These are phyloP conservation scores for Drosophila meridiana DNA, from an alignment of 2,888 invertebrate species.

Conservation along the genomic window DNA sequence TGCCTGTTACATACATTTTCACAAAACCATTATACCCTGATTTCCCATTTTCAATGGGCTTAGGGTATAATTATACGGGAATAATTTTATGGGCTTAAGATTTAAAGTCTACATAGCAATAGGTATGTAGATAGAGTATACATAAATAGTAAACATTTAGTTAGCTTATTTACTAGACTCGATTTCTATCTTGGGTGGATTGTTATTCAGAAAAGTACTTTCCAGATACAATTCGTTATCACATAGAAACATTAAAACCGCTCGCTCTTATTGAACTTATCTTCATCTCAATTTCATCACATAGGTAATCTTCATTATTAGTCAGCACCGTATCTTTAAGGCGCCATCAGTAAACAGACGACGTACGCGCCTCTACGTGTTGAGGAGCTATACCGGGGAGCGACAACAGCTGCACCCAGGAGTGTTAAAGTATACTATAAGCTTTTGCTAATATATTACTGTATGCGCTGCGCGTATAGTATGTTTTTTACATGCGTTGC, in stretches of 20 bases:
- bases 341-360: constrained; percentile 30
- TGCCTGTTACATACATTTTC: no score
- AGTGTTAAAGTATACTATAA: constrained; percentile 2
- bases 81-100: not conserved
- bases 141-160: not conserved
- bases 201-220: not conserved
- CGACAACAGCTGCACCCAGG: constrained; percentile 33
- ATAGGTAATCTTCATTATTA: constrained; percentile 17
- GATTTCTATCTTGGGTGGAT: not conserved
- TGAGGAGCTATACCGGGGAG: constrained; percentile 35
- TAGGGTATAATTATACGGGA: no score
- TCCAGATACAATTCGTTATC: not conserved
- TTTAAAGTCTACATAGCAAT: not conserved
- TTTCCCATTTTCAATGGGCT: no score
- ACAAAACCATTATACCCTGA: no score
- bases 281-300: not conserved
- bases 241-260: not conserved
- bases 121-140: not conserved
- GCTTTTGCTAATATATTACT: not conserved
- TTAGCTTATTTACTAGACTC: no score
- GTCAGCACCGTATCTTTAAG: constrained; percentile 16
- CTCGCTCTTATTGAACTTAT: not conserved
- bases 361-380: constrained; percentile 17
- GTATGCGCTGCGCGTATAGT: not conserved
- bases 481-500: not conserved